Base-by-base conservation (phyloP, 2,113 vertebrate species). In the Morone chrysops region DNA sequence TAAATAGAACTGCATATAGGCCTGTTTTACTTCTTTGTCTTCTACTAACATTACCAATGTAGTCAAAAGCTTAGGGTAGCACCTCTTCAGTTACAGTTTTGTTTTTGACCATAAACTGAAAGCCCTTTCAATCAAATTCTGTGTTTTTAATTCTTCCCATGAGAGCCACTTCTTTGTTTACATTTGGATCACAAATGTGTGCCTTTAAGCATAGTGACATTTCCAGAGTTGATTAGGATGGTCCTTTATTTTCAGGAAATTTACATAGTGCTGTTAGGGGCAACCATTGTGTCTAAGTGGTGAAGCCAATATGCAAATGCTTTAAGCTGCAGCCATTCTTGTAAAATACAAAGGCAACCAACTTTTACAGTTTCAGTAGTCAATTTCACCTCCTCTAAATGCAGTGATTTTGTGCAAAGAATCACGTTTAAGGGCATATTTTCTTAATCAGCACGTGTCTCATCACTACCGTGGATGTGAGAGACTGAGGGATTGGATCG, bases 171-270 rank as follows among this genome's bases (percentile, higher is more conserved):
- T 66, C 54, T 18, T 59, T 75, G 65, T 76, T 87, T 67, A 83
- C 53, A 75, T 41, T 68, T 41, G 43, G 62, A 70, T 41, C 50
- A 45, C 36, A 54, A 17, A 48, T 17, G 53, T 74, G 16, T 72
- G 36, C 43, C 80, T 78, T 75, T 25, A 43, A 77, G 69, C 48
- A 48, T 25, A 4, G 41, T 69, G 84, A 78, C 74, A 82, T 70
- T 74, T 74, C 59, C 63, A 51, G 38, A 70, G 11, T 73, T 85
- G 48, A 65, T 81, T 78, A 65, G 6, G 70, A 63, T 16, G 65
- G 36, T 45, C 31, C 9, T 65, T 74, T 60, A 18, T 68, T 75
- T 82, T 79, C 40, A 66, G 59, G 7, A 65, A 20, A 75, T 71
- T 17, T 73, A 62, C 73, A 70, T 22, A 0, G 8, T 67, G 54